Percentiles rank a stretch among this genome's conserved stretches.
These are phyloP conservation scores for Tuta absoluta DNA, from an alignment of 2,888 invertebrate species.

Conservation along the genomic window DNA sequence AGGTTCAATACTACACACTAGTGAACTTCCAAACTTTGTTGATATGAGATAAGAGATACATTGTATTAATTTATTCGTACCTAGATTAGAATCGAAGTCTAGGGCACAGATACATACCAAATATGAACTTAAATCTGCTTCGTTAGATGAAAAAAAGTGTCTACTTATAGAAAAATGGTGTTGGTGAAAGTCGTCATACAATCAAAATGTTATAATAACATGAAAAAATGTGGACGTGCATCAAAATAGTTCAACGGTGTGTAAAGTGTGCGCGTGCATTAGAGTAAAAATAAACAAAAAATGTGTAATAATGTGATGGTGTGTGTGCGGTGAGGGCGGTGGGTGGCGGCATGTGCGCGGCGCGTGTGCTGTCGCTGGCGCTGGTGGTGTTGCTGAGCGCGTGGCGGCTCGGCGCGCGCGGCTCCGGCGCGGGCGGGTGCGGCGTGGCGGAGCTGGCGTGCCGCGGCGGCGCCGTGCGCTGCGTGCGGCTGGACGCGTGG, in stretches of 20 bases:
- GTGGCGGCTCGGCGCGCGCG: conserved; percentile 47
- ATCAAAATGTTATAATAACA: neutral
- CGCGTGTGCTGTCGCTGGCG: conserved; percentile 50
- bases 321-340: conserved; percentile 10
- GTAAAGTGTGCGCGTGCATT: neutral
- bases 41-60: no score
- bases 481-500: conserved; percentile 91
- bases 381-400: conserved; percentile 80
- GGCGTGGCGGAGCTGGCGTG: conserved; percentile 66
- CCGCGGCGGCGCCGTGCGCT: conserved; percentile 82
- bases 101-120: neutral
- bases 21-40: no score
- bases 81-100: neutral
- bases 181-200: neutral
- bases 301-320: neutral
- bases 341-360: conserved; percentile 26
- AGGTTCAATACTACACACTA: no score
- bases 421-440: conserved; percentile 63
- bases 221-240: conserved; percentile 11
- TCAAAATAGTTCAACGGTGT: neutral
- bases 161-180: neutral
- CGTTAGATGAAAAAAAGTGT: neutral
- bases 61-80: no score
- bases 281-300: neutral
- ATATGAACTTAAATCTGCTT: neutral